Percentiles rank a stretch among this genome's conserved stretches.
Conservation (phyloP, 2,888 invertebrate genomes). For the Stenurella melanura region DNA sequence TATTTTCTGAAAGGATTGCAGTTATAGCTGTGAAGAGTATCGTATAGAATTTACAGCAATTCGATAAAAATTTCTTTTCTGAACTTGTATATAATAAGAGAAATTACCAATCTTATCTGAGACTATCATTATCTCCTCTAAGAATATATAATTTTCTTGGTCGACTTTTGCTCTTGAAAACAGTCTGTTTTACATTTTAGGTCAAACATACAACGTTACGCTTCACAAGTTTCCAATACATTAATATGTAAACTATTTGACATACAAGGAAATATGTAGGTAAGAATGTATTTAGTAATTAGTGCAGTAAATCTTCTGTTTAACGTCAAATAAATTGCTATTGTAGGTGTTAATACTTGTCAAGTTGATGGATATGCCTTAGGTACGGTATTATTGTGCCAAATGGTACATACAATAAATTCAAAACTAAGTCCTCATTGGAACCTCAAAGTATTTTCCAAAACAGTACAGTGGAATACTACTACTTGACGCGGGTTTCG, state of each 20-base stretch:
- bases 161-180: background rate
- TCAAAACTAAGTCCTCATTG: no score
- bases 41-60: no score
- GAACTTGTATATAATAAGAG: no score
- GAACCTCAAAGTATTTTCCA: no score
- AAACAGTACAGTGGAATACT: no score
- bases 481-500: no score
- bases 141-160: conserved; percentile 7
- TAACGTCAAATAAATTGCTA: background rate
- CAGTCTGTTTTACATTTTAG: background rate
- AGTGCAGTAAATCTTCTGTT: background rate
- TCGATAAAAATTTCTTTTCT: no score
- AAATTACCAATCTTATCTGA: background rate
- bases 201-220: background rate
- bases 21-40: no score
- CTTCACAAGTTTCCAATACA: background rate
- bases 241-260: background rate
- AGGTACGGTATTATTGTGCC: background rate
- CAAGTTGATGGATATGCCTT: background rate
- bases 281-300: background rate
- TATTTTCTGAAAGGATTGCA: no score
- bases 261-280: background rate
- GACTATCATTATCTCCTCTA: background rate
- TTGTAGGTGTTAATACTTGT: background rate
- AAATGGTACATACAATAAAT: no score